Evolutionary conservation across 2,797 vertebrate genomes (phyloP), one percentile per base, ranked within the genome.

Genomic region (Lepidocolaptes lacrymiger): DNA sequence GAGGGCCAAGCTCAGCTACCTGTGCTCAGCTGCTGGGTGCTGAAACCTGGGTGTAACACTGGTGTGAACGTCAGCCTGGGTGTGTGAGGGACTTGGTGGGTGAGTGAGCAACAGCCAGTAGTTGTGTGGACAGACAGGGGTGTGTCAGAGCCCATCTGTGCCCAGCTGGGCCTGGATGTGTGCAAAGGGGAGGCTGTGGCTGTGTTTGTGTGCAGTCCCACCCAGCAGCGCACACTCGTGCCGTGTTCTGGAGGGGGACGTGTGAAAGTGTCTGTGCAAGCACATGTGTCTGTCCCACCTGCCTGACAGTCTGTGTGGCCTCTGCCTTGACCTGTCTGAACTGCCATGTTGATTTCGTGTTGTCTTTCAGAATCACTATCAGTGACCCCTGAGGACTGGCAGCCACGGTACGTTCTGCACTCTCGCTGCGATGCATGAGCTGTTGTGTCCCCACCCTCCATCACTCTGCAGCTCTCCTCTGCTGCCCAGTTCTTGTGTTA

Each of bases 291-390:
- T 95, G 93, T 94, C 80, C 85, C 72, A 51, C 93, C 73, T 63
- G 89, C 46, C 88, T 94, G 79, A 91, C 93, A 73, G 94, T 97
- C 95, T 93, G 94, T 91, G 96, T 91, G 91, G 97, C 94, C 95
- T 93, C 61, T 96, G 96, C 84, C 92, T 97, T 96, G 91, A 96
- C 94, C 96, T 87, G 97, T 98, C 97, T 98, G 98, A 98, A 98
- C 97, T 96, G 97, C 98, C 98, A 97, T 98, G 98, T 98, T 98
- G 97, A 99, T 98, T 98, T 98, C 98, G 88, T 98, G 98, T 98
- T 99, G 98, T 99, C 98, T 99, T 98, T 98, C 99, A 99, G 99
- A 99, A 99, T 99, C 98, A 99, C 99, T 98, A 98, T 99, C 98
- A 99, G 99, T 99, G 99, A 99, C 98, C 99, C 99, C 94, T 99